Percentiles rank a stretch among this genome's conserved stretches.
phyloP scores from a whole-genome alignment of 2,797 vertebrate species.

The Sebastiscus albofasciatus region DNA sequence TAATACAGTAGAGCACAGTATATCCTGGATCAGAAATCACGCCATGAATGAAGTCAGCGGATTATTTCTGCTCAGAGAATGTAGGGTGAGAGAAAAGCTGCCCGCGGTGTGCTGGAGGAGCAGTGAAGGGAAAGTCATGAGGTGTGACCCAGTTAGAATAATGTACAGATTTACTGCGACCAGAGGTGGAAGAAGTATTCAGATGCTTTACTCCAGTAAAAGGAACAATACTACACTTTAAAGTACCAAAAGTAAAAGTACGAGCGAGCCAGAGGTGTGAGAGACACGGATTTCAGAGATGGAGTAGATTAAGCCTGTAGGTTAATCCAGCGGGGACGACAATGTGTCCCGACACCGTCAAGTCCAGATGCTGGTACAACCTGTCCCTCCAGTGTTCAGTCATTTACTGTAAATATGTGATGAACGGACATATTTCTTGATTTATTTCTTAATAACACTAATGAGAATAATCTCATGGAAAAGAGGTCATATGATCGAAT shows the following conservation, averaged over 20 bases:
- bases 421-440: neutral
- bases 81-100: slow-evolving; percentile 33
- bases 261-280: neutral
- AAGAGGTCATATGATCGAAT: no score
- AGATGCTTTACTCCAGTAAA: neutral
- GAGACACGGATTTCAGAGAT: slow-evolving; percentile 10
- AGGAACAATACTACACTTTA: neutral
- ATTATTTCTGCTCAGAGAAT: slow-evolving; percentile 46
- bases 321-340: slow-evolving; percentile 56
- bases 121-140: slow-evolving; percentile 20
- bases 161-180: slow-evolving; percentile 6
- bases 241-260: neutral
- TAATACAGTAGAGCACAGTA: slow-evolving; percentile 17
- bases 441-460: neutral
- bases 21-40: slow-evolving; percentile 39
- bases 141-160: slow-evolving; percentile 46
- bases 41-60: slow-evolving; percentile 5
- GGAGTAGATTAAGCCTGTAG: slow-evolving; percentile 70
- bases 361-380: slow-evolving; percentile 14
- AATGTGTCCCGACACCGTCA: neutral
- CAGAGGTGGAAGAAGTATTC: neutral
- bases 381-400: slow-evolving; percentile 2
- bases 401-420: neutral
- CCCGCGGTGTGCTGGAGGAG: slow-evolving; percentile 12
- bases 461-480: neutral